These are phyloP conservation scores for Empis livida DNA, from an alignment of 2,888 invertebrate species.

Conservation along the genomic window DNA sequence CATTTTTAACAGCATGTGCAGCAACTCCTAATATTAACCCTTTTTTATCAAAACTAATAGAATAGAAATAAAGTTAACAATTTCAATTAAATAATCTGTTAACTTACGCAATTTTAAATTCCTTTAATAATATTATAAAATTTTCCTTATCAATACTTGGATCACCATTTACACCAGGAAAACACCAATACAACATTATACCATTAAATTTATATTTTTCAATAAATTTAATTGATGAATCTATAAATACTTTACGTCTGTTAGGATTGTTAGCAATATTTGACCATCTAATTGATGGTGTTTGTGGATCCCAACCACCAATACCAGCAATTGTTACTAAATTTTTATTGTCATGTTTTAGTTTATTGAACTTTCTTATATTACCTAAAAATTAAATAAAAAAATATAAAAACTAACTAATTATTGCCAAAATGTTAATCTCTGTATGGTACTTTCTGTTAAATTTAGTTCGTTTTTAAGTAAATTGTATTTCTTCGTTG, in stretches of 20 bases:
- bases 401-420: no score
- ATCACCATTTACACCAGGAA: conserved; percentile 68
- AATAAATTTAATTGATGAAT: conserved; percentile 44
- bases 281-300: not conserved
- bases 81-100: not conserved
- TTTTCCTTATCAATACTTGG: conserved; percentile 56
- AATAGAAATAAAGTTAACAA: conserved; percentile 1
- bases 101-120: conserved; percentile 15
- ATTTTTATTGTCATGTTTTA: not conserved
- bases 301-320: not conserved
- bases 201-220: conserved; percentile 60
- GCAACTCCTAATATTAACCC: conserved; percentile 39
- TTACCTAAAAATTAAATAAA: not conserved
- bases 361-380: not conserved
- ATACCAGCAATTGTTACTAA: not conserved
- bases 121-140: conserved; percentile 25
- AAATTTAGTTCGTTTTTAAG: no score
- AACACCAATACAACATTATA: conserved; percentile 71
- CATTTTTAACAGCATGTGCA: conserved; percentile 36
- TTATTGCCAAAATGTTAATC: no score
- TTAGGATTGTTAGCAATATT: not conserved
- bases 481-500: no score
- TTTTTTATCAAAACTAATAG: conserved; percentile 24
- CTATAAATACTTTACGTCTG: not conserved
- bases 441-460: no score